These are phyloP conservation scores for Mactra quadrangularis DNA, from an alignment of 1,140 invertebrate genomes.

Conservation along the genomic window DNA sequence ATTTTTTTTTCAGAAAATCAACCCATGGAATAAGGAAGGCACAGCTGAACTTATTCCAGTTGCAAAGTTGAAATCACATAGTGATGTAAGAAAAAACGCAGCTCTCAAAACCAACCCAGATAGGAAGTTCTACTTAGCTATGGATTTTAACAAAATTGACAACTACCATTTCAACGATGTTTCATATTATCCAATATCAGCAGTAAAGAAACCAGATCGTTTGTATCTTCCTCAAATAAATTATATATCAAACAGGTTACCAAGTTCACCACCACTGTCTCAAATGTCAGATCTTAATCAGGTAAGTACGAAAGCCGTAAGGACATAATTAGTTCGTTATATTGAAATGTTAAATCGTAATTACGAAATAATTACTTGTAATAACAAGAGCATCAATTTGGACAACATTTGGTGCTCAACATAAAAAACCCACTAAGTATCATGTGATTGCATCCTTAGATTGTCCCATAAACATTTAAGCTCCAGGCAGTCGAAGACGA, in stretches of 20 bases:
- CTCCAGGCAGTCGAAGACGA: no score
- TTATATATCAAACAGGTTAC: conserved; percentile 91
- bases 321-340: no score
- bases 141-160: conserved; percentile 75
- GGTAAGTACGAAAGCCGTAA: no score
- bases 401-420: no score
- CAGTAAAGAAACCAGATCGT: conserved; percentile 73
- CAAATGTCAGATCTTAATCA: conserved; percentile 87
- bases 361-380: no score
- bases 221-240: conserved; percentile 94
- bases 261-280: conserved; percentile 89
- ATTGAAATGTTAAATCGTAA: no score
- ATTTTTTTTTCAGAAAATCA: conserved; percentile 67
- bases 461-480: no score
- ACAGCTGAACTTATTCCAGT: conserved; percentile 85
- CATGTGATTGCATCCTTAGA: no score
- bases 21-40: conserved; percentile 84
- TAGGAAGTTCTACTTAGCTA: conserved; percentile 73
- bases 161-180: conserved; percentile 68
- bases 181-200: conserved; percentile 60
- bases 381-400: no score
- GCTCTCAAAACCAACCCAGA: conserved; percentile 83
- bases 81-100: conserved; percentile 77
- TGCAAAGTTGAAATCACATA: conserved; percentile 89
- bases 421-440: no score